phyloP scores from a whole-genome alignment of 2,113 vertebrate species.

The Phyllostomus discolor region DNA sequence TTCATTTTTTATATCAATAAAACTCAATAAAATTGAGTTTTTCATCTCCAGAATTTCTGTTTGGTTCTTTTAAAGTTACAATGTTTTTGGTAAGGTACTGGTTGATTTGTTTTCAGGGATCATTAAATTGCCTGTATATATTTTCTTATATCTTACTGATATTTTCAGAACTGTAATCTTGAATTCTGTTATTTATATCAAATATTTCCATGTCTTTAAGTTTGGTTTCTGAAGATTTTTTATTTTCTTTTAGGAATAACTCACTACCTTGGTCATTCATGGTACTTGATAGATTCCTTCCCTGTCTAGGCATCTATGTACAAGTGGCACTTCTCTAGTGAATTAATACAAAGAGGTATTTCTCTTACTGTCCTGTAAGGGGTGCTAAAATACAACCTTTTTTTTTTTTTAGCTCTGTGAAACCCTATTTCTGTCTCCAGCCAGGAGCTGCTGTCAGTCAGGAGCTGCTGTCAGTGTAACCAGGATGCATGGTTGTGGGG shows the following conservation, averaged over 20 bases:
- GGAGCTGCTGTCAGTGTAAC: neutral
- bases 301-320: neutral
- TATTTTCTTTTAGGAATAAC: neutral
- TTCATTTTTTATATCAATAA: neutral
- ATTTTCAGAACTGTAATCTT: neutral
- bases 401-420: neutral
- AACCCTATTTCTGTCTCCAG: neutral
- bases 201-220: neutral
- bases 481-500: neutral
- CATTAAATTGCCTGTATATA: neutral
- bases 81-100: neutral
- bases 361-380: neutral
- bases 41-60: neutral
- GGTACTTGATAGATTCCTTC: neutral
- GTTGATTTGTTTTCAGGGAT: neutral
- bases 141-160: neutral
- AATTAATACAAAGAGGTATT: neutral
- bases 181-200: neutral
- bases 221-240: neutral
- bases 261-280: neutral
- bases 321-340: neutral
- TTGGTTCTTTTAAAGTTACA: neutral
- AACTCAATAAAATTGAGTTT: neutral
- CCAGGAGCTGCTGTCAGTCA: neutral
- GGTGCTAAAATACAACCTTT: neutral